Percentiles rank a stretch among this genome's conserved stretches.
These are phyloP conservation scores for Callinectes sapidus DNA, from an alignment of 2,888 invertebrate species.

Conservation along the genomic window DNA sequence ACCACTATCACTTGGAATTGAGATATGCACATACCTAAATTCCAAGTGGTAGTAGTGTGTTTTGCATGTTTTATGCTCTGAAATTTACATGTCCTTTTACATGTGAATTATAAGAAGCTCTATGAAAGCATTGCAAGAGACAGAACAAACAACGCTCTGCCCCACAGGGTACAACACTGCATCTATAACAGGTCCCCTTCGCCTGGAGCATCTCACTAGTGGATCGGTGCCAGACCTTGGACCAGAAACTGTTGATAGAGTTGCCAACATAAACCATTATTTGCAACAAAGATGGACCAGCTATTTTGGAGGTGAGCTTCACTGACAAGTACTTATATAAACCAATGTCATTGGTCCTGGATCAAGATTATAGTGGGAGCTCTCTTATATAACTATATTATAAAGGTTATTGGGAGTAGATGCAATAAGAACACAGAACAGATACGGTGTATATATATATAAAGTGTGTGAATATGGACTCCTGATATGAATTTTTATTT, in stretches of 20 bases:
- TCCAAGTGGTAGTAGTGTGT: not conserved
- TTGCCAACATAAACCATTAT: constrained; percentile 60
- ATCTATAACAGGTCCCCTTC: constrained; percentile 30
- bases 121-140: not conserved
- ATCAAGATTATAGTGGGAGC: not conserved
- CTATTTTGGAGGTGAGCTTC: constrained; percentile 65
- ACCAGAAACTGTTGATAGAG: constrained; percentile 58
- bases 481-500: too few relatives aligned
- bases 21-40: not conserved
- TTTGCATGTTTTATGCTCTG: too few relatives aligned
- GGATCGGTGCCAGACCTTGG: constrained; percentile 64
- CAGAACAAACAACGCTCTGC: not conserved
- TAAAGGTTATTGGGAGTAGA: not conserved
- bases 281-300: constrained; percentile 63
- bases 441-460: too few relatives aligned
- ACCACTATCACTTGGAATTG: too few relatives aligned
- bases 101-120: not conserved
- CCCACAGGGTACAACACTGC: constrained; percentile 45
- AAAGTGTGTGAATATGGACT: too few relatives aligned
- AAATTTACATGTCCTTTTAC: not conserved
- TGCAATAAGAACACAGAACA: not conserved
- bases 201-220: constrained; percentile 49
- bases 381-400: not conserved
- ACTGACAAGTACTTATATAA: not conserved
- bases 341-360: not conserved